Evolutionary conservation across 2,797 vertebrate species (phyloP).

Genomic region (Epinephelus malabaricus): DNA sequence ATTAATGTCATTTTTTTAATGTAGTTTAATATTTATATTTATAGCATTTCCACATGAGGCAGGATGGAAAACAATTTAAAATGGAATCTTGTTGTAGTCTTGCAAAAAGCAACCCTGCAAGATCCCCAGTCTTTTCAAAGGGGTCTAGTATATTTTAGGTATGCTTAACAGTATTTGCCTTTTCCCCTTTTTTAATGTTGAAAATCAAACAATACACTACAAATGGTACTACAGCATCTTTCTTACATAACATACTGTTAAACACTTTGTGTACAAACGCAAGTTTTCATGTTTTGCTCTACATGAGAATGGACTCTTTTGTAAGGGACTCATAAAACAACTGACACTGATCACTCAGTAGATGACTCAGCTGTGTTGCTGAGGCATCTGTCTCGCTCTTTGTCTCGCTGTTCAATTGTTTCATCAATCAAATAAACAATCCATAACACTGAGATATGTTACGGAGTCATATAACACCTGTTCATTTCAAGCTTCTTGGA

Average conservation of each 20-base stretch:
- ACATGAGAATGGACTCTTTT: neutral
- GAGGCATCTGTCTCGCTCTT: neutral
- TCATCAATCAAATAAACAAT: neutral
- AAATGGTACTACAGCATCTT: neutral
- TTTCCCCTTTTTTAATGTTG: neutral
- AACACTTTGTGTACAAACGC: neutral
- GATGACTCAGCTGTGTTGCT: neutral
- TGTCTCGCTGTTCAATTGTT: neutral
- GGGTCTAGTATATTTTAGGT: too few relatives aligned
- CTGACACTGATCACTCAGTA: neutral
- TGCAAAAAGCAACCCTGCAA: too few relatives aligned
- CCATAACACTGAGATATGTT: neutral
- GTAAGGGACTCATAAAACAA: neutral
- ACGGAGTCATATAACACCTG: neutral
- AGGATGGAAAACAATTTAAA: too few relatives aligned
- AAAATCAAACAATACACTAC: neutral
- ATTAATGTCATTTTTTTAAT: too few relatives aligned
- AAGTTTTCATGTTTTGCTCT: conserved; percentile 1
- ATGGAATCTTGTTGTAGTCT: too few relatives aligned
- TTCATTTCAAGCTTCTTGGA: neutral
- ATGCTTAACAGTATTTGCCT: neutral
- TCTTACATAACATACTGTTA: neutral
- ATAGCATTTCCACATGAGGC: too few relatives aligned
- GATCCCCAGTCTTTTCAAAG: too few relatives aligned
- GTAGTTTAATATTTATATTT: too few relatives aligned